Base-by-base conservation (phyloP, 2,797 vertebrate genomes). In the Sorex maritimensis region DNA sequence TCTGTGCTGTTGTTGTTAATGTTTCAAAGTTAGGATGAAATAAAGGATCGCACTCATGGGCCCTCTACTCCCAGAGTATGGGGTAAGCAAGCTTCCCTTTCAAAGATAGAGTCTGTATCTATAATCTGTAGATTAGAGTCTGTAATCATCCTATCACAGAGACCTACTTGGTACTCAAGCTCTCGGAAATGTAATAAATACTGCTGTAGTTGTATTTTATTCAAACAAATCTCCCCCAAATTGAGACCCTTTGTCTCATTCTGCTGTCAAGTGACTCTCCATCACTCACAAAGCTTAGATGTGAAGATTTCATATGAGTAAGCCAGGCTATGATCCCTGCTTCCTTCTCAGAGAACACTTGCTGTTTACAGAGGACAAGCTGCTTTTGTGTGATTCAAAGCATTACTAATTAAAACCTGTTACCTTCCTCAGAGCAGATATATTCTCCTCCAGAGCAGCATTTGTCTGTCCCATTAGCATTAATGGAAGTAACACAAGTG, bases 341-440 rank as follows among this genome's bases (percentile, higher is more conserved):
- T 63, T n/a, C 75, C 23, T 9, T 86, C 81, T 82, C 80, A 46
- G 68, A 80, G 85, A 86, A 74, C 74, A 69, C 77, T 81, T 63
- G 85, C 81, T 96, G 78, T 95, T 96, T 96, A 96, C 92, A 94
- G 94, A 95, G 81, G 73, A 73, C 74, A 80, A 95, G 34, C 38
- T 92, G n/a, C 68, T 97, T 97, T 93, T 95, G 92, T 94, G 63
- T 44, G 80, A 94, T 61, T 69, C 92, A 92, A 92, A 92, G 81
- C 67, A 72, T 78, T 94, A 81, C 75, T 96, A 97, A 86, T 90
- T 97, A 97, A 96, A 97, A 92, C 55, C 91, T 94, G 93, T 92
- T 96, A 85, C 74, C 86, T 12, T 96, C 94, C 94, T 95, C 92
- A 95, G 94, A 88, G 93, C 68, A 92, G 81, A 84, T 86, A 88